Conservation (phyloP, 2,888 invertebrate genomes). For the Cepaea hortensis region DNA sequence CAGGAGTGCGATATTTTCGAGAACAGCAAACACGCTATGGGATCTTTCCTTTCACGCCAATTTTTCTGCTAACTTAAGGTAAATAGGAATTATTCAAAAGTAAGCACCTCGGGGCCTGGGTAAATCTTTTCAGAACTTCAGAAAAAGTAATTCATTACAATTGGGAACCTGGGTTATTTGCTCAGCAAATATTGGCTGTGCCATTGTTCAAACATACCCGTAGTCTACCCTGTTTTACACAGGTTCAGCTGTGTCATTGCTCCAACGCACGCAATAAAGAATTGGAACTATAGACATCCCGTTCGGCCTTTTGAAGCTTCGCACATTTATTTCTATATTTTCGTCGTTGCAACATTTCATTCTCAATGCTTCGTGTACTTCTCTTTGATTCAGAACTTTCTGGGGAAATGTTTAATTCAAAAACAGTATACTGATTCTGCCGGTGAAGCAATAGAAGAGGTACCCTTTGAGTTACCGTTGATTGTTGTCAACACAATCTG, state of each 20-base stretch:
- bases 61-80: constrained; percentile 20
- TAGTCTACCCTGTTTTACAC: constrained; percentile 1
- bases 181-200: constrained; percentile 30
- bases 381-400: not conserved
- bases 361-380: not conserved
- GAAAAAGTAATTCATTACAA: constrained; percentile 30
- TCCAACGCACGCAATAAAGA: not conserved
- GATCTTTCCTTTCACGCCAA: not conserved
- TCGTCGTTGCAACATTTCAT: not conserved
- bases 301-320: not conserved
- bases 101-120: constrained; percentile 17
- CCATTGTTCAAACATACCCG: constrained; percentile 35
- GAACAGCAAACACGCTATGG: not conserved
- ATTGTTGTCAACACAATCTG: constrained; percentile 33
- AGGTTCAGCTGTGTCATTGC: no score
- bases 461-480: not conserved
- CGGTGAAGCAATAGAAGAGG: constrained; percentile 1
- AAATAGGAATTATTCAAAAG: constrained; percentile 34
- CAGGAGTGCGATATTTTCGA: not conserved
- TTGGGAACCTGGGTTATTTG: constrained; percentile 30
- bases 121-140: constrained; percentile 20
- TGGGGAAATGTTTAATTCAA: constrained; percentile 9
- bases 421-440: constrained; percentile 2
- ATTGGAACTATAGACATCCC: not conserved
- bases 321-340: constrained; percentile 9